Conservation (phyloP, 2,797 vertebrate genomes). For the Agapornis canus region DNA sequence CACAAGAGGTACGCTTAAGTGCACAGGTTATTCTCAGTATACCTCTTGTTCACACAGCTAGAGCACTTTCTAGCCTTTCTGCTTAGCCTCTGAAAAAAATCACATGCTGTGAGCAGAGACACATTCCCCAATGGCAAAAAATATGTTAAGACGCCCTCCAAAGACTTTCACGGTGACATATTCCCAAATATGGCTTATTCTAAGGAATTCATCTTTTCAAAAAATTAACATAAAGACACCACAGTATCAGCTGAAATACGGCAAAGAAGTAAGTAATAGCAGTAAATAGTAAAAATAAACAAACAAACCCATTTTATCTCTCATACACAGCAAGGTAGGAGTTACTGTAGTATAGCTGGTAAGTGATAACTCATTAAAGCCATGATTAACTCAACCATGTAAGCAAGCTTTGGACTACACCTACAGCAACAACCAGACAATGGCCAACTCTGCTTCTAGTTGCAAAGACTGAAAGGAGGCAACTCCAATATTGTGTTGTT, state of each 20-base stretch:
- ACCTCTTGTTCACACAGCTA: not conserved
- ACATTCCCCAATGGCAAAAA: not conserved
- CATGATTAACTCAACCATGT: not conserved
- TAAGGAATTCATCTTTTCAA: not conserved
- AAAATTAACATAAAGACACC: not conserved
- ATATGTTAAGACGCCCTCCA: not conserved
- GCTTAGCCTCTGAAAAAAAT: not conserved
- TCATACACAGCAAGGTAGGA: not conserved
- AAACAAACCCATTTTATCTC: not conserved
- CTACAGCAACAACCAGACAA: not conserved
- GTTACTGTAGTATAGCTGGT: not conserved
- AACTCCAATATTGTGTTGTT: not conserved
- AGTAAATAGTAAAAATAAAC: not conserved
- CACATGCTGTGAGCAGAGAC: not conserved
- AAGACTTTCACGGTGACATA: not conserved
- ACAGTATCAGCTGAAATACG: not conserved
- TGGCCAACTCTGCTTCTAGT: not conserved
- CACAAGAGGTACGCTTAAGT: not conserved
- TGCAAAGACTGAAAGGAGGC: not conserved
- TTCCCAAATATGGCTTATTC: not conserved
- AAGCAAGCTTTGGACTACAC: not conserved
- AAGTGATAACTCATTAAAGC: not conserved
- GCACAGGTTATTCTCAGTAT: not conserved
- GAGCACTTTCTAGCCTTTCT: not conserved
- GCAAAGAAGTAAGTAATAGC: not conserved